Evolutionary conservation across 2,797 vertebrate genomes (phyloP).

Genomic region (Typhlichthys subterraneus): DNA sequence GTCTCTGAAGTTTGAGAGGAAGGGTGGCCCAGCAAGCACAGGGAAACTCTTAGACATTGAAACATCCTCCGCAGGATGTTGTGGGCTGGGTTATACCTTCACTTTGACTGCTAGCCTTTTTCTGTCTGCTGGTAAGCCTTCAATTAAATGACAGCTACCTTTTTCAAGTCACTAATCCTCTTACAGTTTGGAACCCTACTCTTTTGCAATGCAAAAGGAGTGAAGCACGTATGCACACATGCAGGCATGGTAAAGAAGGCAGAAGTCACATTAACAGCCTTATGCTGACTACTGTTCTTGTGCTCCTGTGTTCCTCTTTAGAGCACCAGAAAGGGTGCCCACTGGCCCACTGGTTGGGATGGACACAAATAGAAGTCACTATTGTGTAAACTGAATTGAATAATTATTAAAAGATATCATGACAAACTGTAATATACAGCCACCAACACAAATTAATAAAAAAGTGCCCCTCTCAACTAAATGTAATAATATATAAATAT

Average conservation of each 20-base stretch:
- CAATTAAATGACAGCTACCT: slow-evolving; percentile 85
- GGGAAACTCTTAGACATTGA: slow-evolving; percentile 71
- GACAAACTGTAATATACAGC: no score
- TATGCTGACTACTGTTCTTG: slow-evolving; percentile 33
- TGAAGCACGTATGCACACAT: slow-evolving; percentile 1
- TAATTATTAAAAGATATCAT: no score
- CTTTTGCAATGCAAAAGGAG: slow-evolving; percentile 68
- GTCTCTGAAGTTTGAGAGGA: slow-evolving; percentile 67
- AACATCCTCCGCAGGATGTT: slow-evolving; percentile 79
- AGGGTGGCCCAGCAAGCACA: slow-evolving; percentile 54
- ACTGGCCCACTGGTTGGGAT: background rate
- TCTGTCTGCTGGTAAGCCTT: slow-evolving; percentile 80
- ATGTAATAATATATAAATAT: no score
- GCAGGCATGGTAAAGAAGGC: slow-evolving; percentile 14
- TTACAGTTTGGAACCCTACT: slow-evolving; percentile 77
- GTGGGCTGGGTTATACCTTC: slow-evolving; percentile 80
- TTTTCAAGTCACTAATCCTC: slow-evolving; percentile 85
- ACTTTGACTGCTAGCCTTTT: slow-evolving; percentile 81
- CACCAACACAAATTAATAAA: no score
- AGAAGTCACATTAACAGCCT: slow-evolving; percentile 32
- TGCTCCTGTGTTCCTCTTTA: slow-evolving; percentile 50
- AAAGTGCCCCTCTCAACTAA: no score
- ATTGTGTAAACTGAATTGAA: background rate
- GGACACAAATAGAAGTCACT: background rate
- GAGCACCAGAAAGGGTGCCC: no score